phyloP scores from a whole-genome alignment of 2,888 invertebrate genomes.

The Cryptosula pallasiana region DNA sequence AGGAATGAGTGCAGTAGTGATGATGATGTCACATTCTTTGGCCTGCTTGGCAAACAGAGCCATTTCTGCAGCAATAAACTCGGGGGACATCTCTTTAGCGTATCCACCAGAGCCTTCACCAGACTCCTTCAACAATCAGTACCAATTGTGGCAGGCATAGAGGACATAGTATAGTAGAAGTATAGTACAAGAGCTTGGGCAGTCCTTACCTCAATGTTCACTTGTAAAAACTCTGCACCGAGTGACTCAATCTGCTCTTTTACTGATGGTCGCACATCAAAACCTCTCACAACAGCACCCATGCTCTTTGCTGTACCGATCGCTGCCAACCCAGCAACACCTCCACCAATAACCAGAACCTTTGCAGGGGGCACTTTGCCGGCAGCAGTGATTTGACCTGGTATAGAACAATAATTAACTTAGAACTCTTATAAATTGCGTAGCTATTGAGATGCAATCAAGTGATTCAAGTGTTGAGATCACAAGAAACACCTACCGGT shows the following conservation, averaged over 20 bases:
- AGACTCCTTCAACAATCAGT: slow-evolving; percentile 50
- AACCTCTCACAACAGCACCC: slow-evolving; percentile 82
- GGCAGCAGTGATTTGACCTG: slow-evolving; percentile 83
- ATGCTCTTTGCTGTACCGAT: slow-evolving; percentile 78
- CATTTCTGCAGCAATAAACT: slow-evolving; percentile 78
- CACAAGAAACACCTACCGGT: slow-evolving; percentile 60
- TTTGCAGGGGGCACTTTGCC: slow-evolving; percentile 82
- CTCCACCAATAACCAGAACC: slow-evolving; percentile 80
- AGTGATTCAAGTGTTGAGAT: background rate
- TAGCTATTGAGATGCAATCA: background rate
- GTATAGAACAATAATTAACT: background rate
- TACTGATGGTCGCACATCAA: slow-evolving; percentile 73
- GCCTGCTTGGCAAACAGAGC: slow-evolving; percentile 80
- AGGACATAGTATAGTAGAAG: too few species aligned
- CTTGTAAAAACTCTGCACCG: slow-evolving; percentile 80
- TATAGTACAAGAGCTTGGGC: background rate
- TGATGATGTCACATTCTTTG: slow-evolving; percentile 77
- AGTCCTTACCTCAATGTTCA: slow-evolving; percentile 64
- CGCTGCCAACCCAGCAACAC: slow-evolving; percentile 81
- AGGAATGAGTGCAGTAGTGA: slow-evolving; percentile 83
- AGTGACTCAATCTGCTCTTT: slow-evolving; percentile 68
- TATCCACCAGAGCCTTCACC: slow-evolving; percentile 67
- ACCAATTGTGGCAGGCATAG: background rate
- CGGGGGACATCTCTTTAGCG: slow-evolving; percentile 65
- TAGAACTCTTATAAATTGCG: background rate